These are phyloP conservation scores for Drosophila birchii DNA, from an alignment of 2,888 invertebrate species.

Conservation along the genomic window DNA sequence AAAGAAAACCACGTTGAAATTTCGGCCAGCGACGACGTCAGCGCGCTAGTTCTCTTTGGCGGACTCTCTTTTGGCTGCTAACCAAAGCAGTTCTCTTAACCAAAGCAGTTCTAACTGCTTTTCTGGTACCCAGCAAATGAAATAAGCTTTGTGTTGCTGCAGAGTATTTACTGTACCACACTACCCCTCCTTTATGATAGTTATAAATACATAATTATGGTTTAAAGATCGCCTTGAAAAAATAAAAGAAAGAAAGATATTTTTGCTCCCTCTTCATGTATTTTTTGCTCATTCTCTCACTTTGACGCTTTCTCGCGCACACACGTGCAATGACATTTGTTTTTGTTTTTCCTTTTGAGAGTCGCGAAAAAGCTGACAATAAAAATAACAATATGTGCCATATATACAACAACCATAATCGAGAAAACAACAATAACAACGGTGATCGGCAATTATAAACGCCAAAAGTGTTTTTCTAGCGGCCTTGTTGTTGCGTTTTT, in stretches of 20 bases:
- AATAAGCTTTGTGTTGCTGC: too few species aligned
- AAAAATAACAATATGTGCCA: conserved; percentile 22
- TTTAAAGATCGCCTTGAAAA: neutral
- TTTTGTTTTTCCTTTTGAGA: conserved; percentile 21
- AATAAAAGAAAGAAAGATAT: conserved; percentile 5
- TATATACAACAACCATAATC: conserved; percentile 18
- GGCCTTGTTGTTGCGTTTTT: conserved; percentile 71
- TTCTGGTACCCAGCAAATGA: conserved; percentile 8
- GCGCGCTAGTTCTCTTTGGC: conserved; percentile 5
- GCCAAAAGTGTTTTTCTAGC: conserved; percentile 51
- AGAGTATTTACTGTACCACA: conserved; percentile 8
- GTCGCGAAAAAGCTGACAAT: conserved; percentile 37
- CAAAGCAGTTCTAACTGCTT: conserved; percentile 39
- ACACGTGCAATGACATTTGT: conserved; percentile 41
- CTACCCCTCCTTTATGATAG: too few species aligned
- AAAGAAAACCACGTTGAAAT: conserved; percentile 72
- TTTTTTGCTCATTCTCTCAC: neutral
- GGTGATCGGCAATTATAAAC: conserved; percentile 48
- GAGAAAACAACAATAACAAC: conserved; percentile 18
- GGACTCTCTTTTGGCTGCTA: neutral
- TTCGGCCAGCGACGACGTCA: conserved; percentile 42
- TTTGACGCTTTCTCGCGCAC: conserved; percentile 36
- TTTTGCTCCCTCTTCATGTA: neutral
- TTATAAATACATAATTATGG: conserved; percentile 10
- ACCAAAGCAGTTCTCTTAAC: conserved; percentile 8